Base-by-base conservation (phyloP, 2,113 vertebrate genomes). In the Ciconia boyciana region DNA sequence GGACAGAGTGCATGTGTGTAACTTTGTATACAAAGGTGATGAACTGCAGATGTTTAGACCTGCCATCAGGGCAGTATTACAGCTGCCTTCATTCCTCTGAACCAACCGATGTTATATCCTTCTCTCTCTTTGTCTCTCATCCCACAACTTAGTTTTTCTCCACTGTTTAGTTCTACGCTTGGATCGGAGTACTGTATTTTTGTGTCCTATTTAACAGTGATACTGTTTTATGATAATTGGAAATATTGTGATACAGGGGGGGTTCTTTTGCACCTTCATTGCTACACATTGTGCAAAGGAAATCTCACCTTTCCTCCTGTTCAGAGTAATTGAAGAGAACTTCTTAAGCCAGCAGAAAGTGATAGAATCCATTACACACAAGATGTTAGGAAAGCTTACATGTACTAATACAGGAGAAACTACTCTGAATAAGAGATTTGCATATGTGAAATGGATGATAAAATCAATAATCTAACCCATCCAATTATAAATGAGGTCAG, bases 151-250 rank as follows among this genome's bases (percentile, higher is more conserved):
- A n/a, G 5, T 6, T 57, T 79, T 86, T 34, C 7, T 4, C 29
- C 4, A 3, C 10, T 79, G 9, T 16, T 31, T 58, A 28, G 20
- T 55, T 86, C 31, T 52, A 4, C 0, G 0, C 26, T 68, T 65
- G 62, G 34, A n/a, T 43, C 2, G 1, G 44, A 48, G 18, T 12
- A 16, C 32, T 68, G 1, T 36, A 26, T 18, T 87, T 90, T 55
- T 82, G 36, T 90, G 81, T 70, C 18, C 24, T 57, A 16, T 57
- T 72, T 52, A n/a, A 29, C 10, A 72, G 11, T 21, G 44, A 41
- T n/a, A 32, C 22, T 51, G 9, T 58, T 78, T 92, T 71, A 14
- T 82, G 34, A 16, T 79, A 10, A 11, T 6, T 62, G 3, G 25
- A 22, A 75, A 28, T 71, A 39, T 66, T n/a, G 24, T 11, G 6